Percentiles rank a stretch among this genome's conserved stretches.
phyloP scores from a whole-genome alignment of 2,888 invertebrate species.

The Cephus runcator region DNA sequence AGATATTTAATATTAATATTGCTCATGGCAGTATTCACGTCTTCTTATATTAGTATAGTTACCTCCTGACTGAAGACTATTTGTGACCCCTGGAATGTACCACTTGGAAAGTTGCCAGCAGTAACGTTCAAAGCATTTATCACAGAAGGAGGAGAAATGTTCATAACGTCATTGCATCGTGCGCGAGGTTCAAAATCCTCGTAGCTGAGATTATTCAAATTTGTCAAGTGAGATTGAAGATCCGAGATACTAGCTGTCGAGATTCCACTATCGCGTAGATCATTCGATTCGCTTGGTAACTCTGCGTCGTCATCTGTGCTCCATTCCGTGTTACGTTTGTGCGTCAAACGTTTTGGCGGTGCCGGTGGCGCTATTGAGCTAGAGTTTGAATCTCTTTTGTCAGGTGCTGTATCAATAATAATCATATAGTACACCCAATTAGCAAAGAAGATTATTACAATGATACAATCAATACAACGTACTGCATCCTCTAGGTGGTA shows the following conservation, averaged over 20 bases:
- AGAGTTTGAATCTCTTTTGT: constrained; percentile 67
- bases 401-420: constrained; percentile 65
- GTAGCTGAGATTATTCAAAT: constrained; percentile 64
- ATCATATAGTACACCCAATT: constrained; percentile 1
- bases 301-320: constrained; percentile 55
- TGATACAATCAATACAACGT: constrained; percentile 36
- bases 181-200: constrained; percentile 64
- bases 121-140: constrained; percentile 56
- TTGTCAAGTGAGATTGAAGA: constrained; percentile 59
- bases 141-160: constrained; percentile 61
- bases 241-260: constrained; percentile 64
- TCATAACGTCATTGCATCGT: constrained; percentile 62
- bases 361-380: constrained; percentile 65
- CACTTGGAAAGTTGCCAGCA: constrained; percentile 50
- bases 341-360: constrained; percentile 64
- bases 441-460: neutral
- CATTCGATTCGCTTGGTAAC: constrained; percentile 55
- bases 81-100: constrained; percentile 54
- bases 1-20: neutral
- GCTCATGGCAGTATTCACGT: neutral
- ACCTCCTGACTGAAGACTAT: constrained; percentile 56
- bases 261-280: constrained; percentile 70
- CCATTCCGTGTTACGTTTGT: constrained; percentile 60
- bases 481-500: constrained; percentile 85
- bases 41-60: constrained; percentile 6